Evolutionary conservation across 2,113 vertebrate species (phyloP).

Genomic region (Chloropsis cyanopogon): DNA sequence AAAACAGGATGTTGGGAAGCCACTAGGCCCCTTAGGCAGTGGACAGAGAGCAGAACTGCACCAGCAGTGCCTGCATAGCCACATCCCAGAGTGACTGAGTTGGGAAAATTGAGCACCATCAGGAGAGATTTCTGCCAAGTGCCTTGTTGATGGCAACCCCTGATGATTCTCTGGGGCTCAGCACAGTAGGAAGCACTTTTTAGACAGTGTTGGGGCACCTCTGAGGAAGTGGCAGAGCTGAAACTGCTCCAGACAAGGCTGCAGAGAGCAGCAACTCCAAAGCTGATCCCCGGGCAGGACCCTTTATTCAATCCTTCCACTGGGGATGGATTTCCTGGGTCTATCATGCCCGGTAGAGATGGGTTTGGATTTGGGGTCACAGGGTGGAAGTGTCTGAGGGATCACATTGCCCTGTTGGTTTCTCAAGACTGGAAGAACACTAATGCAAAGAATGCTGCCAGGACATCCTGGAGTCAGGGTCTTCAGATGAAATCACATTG

Average conservation of each 20-base stretch:
- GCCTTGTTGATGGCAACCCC: fast-evolving
- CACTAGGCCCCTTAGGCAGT: not conserved
- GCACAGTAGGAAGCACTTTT: not conserved
- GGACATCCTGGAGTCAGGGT: not conserved
- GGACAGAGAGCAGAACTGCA: not conserved
- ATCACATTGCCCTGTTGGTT: not conserved
- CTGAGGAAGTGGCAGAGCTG: not conserved
- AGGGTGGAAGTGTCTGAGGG: not conserved
- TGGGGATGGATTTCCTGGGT: not conserved
- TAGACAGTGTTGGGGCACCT: not conserved
- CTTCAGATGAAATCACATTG: not conserved
- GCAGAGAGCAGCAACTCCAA: not conserved
- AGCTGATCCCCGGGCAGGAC: not conserved
- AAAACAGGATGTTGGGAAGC: not conserved
- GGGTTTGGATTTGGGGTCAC: not conserved
- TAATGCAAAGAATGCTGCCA: not conserved
- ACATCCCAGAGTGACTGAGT: not conserved
- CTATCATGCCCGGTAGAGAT: not conserved
- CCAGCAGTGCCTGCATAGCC: not conserved
- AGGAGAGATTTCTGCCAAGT: not conserved
- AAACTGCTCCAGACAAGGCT: not conserved
- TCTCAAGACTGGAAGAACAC: not conserved
- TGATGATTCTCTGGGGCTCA: not conserved
- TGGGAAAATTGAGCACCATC: not conserved
- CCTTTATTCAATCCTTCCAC: not conserved